Percentiles rank a stretch among this genome's conserved stretches.
phyloP scores from a whole-genome alignment of 2,888 invertebrate genomes.

The Epirrhoe alternata region DNA sequence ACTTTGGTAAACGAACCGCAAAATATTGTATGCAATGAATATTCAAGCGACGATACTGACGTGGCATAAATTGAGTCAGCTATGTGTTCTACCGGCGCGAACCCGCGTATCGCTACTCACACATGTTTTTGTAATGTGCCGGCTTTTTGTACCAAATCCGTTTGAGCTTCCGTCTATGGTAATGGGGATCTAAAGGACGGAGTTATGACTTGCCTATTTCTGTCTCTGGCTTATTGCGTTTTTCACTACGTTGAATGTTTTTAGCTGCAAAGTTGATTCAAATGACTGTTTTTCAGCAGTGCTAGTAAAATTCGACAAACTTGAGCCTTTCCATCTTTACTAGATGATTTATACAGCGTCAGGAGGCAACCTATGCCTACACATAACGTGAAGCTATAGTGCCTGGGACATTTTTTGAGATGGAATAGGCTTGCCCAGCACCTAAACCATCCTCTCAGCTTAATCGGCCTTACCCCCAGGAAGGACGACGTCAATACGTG shows the following conservation, averaged over 20 bases:
- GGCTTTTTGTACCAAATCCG: slow-evolving; percentile 32
- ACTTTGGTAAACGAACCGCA: slow-evolving; percentile 47
- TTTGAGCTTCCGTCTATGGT: slow-evolving; percentile 27
- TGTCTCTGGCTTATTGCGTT: slow-evolving; percentile 1
- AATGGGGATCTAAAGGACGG: slow-evolving; percentile 26
- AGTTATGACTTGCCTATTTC: slow-evolving; percentile 29
- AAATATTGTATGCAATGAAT: slow-evolving; percentile 65
- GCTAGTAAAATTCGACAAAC: too few relatives aligned
- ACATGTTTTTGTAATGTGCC: slow-evolving; percentile 35
- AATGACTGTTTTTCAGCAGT: background rate
- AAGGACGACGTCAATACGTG: too few relatives aligned
- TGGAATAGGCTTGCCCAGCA: too few relatives aligned
- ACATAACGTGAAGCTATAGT: too few relatives aligned
- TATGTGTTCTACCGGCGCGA: slow-evolving; percentile 34
- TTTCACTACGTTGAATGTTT: background rate
- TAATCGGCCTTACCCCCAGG: too few relatives aligned
- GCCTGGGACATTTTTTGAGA: too few relatives aligned
- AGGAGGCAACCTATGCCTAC: too few relatives aligned
- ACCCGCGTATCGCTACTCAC: slow-evolving; percentile 29
- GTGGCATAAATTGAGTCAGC: slow-evolving; percentile 63
- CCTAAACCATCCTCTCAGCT: too few relatives aligned
- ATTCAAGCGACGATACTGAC: slow-evolving; percentile 67
- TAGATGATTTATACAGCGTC: too few relatives aligned
- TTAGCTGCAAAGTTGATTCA: background rate
- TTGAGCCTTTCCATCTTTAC: too few relatives aligned